Evolutionary conservation across 2,797 vertebrate genomes (phyloP), one percentile per base, ranked within the genome.

Genomic region (Eupleurogrammus muticus): DNA sequence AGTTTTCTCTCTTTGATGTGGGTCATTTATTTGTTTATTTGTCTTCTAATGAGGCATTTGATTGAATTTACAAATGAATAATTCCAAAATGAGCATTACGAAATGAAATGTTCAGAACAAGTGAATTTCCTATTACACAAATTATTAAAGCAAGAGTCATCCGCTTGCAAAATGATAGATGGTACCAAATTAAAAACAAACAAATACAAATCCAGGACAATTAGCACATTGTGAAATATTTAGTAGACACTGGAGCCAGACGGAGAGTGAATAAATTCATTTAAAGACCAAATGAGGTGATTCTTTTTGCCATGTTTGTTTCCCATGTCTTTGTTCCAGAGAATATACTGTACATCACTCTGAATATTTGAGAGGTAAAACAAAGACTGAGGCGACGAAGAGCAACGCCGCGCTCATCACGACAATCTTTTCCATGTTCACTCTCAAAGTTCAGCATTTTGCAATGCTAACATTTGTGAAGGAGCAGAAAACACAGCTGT

Each of bases 41-140:
- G 28, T 61, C 1, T 48, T 20, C 38, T 76, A 74, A 77, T 73
- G 80, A 75, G 70, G 56, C 61, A 47, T 81, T 72, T 80, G 49
- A 86, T 79, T 75, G 55, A 36, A 77, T 85, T 81, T 77, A 58
- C 17, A 57, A 80, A 67, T 70, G n/a, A 73, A 67, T 68, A 57
- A 65, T 60, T 77, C 21, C n/a, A 63, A 57, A 63, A 8, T 21
- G 1, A 75, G 28, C 66, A 12, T 17, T 19, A 20, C 0, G 3
- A 65, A 79, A 79, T 52, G 0, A 52, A 81, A 56, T 68, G 38
- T 66, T 61, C 34, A 63, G 53, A 62, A 70, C 44, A 68, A 68
- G 14, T 54, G 48, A 65, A 62, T 71, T 14, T 47, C 54, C 70
- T 42, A 64, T 53, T 35, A 66, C n/a, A 52, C 19, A 9, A 65